Evolutionary conservation across 2,888 invertebrate genomes (phyloP).

Genomic region (Hipparchia sbordonii): DNA sequence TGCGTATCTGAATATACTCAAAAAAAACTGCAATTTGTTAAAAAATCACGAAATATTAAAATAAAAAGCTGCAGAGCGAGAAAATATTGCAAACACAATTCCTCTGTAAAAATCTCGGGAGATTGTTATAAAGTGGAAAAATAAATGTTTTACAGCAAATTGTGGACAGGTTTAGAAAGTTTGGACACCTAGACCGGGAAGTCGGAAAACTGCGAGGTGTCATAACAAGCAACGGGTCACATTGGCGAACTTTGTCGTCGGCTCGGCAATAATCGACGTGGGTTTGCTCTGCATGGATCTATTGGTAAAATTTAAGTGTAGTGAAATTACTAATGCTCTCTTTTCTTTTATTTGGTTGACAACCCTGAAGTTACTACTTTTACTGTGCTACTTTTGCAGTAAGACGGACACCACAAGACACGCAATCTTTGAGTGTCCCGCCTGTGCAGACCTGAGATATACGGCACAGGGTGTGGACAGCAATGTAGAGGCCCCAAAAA

Average conservation of each 20-base stretch:
- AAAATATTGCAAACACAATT: neutral
- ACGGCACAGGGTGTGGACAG: too few relatives aligned
- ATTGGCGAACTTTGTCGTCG: conserved; percentile 31
- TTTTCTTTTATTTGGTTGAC: too few relatives aligned
- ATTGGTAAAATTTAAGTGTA: neutral
- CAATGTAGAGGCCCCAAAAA: too few relatives aligned
- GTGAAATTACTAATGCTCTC: too few relatives aligned
- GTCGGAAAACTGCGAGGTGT: conserved; percentile 36
- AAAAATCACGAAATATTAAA: neutral
- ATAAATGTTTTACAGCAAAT: conserved; percentile 39
- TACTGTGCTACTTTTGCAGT: too few relatives aligned
- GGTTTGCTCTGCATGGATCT: conserved; percentile 17
- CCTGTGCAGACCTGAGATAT: too few relatives aligned
- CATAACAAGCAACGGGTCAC: conserved; percentile 35
- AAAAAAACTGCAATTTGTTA: too few relatives aligned
- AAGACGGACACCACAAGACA: too few relatives aligned
- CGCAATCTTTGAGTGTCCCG: too few relatives aligned
- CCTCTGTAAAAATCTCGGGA: neutral
- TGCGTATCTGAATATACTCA: too few relatives aligned
- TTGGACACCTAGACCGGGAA: conserved; percentile 36
- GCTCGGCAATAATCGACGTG: conserved; percentile 28
- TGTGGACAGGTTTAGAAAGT: conserved; percentile 38
- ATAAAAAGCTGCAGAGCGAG: neutral
- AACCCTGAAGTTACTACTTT: too few relatives aligned
- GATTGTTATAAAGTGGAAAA: conserved; percentile 28